A percentile compares a stretch with the other conserved stretches of the same genome.
phyloP scores from a whole-genome alignment of 2,113 vertebrate species.

The human (Homo sapiens) region GRCh38 chr4:53317001-53317500 shows the following conservation, averaged over 20 bases:
- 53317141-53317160: not conserved
- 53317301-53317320: not conserved
- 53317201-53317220: not conserved
- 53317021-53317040: too few species aligned
- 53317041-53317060: too few species aligned
- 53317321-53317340: not conserved
- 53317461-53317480: not conserved
- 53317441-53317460: not conserved
- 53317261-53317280: not conserved
- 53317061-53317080: too few species aligned
- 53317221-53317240: not conserved
- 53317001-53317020: too few species aligned
- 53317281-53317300: not conserved
- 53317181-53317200: not conserved
- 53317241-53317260: not conserved
- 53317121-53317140: not conserved
- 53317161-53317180: not conserved
- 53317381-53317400: not conserved
- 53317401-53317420: not conserved
- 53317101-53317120: too few species aligned
- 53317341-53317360: not conserved
- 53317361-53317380: not conserved
- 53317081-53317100: too few species aligned
- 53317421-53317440: not conserved
- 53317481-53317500: conserved; percentile 10